Evolutionary conservation across 2,113 vertebrate species (phyloP), one percentile per base, ranked within the genome.

Genomic region (Dermatemys mawii): DNA sequence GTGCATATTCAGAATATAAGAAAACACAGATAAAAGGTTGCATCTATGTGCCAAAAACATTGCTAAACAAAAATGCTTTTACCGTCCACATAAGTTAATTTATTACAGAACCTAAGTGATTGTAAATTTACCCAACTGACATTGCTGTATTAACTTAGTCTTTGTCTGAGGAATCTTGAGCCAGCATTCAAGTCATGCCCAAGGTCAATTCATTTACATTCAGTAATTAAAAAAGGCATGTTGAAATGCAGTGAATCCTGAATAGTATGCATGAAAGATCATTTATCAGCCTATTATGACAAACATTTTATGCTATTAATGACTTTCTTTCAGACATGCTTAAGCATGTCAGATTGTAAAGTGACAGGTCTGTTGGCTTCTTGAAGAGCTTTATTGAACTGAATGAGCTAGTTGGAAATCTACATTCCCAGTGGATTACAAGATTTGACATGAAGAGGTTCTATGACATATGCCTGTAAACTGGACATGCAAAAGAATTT

Each of bases 241-340:
- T 92, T 96, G 96, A 94, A 97, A 97, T 94, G 83, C 16, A 5
- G 94, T 96, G 96, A 90, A 88, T 97, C 89, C 93, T 55, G 88
- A 93, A 94, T 38, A 88, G 85, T 87, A 85, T 92, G 83, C 93
- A 54, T 90, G 94, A 96, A 96, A 96, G 95, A 93, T 95, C 92
- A 95, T 97, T 96, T 96, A 97, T 96, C 96, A 96, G 92, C 70
- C 86, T 90, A 95, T 94, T 97, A 97, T 92, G 91, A 96, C 38
- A 17, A 94, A 90, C 81, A 93, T 96, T 97, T 97, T 94, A 84
- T 89, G 70, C 90, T 88, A 73, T 94, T 97, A 94, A 97, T 93
- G 93, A 92, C 93, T 97, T 96, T 83, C 81, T 85, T 95, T 94
- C 87, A 94, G 94, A 96, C 89, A 84, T 91, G 91, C 94, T 93